Conservation (phyloP, 2,113 vertebrate species). For the Rhea americana region DNA sequence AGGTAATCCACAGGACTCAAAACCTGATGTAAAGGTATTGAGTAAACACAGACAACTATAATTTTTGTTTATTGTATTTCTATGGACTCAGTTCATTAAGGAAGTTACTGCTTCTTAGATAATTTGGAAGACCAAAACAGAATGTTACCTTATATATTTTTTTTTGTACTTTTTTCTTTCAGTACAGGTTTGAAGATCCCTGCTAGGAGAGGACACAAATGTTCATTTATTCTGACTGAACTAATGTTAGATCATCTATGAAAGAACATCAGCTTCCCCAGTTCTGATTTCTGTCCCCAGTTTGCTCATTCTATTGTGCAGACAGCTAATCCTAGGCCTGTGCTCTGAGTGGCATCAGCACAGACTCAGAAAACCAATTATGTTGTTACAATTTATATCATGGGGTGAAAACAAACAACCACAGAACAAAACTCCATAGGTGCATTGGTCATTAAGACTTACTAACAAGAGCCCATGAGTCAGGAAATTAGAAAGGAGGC, state of each 20-base stretch:
- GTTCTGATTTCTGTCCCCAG: neutral
- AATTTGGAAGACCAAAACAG: neutral
- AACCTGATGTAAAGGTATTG: neutral
- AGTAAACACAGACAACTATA: neutral
- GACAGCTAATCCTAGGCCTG: neutral
- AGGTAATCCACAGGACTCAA: neutral
- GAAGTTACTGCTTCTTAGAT: neutral
- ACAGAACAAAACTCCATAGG: neutral
- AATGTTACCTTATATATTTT: neutral
- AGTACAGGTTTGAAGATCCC: neutral
- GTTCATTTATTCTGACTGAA: neutral
- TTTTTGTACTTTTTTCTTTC: neutral
- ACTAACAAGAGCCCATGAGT: neutral
- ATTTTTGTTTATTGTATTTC: neutral
- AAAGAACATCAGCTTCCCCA: neutral
- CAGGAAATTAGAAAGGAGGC: neutral
- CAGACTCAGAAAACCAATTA: neutral
- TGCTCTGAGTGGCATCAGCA: neutral
- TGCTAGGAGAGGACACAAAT: neutral
- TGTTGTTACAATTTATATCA: neutral
- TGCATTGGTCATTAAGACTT: neutral
- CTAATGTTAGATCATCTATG: neutral
- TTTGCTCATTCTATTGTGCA: neutral
- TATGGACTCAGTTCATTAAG: too few relatives aligned
- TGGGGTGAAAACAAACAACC: neutral